Evolutionary conservation across 53 echinoderm and acorn worm species (phyloP).

Genomic region (Henricia sp.): DNA sequence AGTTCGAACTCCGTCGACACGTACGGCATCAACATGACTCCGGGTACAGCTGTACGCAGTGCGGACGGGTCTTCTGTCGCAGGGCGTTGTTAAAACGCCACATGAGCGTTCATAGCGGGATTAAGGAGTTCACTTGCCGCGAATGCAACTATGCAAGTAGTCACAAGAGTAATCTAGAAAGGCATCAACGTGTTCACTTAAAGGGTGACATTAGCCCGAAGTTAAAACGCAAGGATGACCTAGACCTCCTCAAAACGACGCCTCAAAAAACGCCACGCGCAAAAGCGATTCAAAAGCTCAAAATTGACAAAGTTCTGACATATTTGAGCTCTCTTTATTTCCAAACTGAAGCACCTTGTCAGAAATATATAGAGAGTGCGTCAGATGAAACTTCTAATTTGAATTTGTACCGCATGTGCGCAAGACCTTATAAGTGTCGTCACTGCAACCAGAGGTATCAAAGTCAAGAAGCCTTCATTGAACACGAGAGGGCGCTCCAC

Average conservation of each 20-base stretch:
- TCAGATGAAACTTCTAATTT: too few species aligned
- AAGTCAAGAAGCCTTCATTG: slow-evolving; percentile 27
- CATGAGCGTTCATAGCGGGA: slow-evolving; percentile 74
- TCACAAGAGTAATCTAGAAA: slow-evolving; percentile 81
- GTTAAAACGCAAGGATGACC: too few species aligned
- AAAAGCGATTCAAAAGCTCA: too few species aligned
- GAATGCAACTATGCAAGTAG: slow-evolving; percentile 77
- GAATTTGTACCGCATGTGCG: slow-evolving; percentile 16
- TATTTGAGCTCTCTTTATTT: neutral
- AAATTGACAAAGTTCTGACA: neutral
- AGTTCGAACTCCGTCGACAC: slow-evolving; percentile 71
- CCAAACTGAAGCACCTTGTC: neutral
- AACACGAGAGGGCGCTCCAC: slow-evolving; percentile 41
- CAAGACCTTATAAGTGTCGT: slow-evolving; percentile 35
- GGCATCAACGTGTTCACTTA: slow-evolving; percentile 73
- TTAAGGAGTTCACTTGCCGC: slow-evolving; percentile 71
- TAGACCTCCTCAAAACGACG: neutral
- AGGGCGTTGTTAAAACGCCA: slow-evolving; percentile 82
- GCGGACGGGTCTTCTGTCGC: slow-evolving; percentile 68
- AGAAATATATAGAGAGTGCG: too few species aligned
- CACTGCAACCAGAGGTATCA: slow-evolving; percentile 20
- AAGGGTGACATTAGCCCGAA: too few species aligned
- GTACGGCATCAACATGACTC: slow-evolving; percentile 60
- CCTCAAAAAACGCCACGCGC: too few species aligned
- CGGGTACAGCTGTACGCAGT: slow-evolving; percentile 68